Evolutionary conservation across 2,888 invertebrate species (phyloP), one percentile per base, ranked within the genome.

Genomic region (Thymelicus sylvestris): DNA sequence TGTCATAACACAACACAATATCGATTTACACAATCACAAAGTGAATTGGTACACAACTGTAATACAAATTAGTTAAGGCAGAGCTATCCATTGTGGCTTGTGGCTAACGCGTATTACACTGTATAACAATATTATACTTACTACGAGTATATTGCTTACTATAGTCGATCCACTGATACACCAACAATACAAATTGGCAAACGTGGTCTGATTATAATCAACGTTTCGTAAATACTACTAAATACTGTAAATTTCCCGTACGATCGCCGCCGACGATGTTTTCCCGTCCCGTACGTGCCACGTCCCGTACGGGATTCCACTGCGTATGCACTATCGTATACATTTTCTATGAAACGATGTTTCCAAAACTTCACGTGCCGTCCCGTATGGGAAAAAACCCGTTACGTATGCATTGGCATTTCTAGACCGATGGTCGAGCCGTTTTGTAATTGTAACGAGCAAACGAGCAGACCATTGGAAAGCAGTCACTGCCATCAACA

Each of bases 151-250:
- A n/a, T n/a, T n/a, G n/a, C n/a, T n/a, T n/a, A n/a, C n/a, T n/a
- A n/a, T n/a, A n/a, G n/a, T 31, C 1, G 31, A 31, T 31, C 59
- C 19, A 57, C 69, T 19, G 19, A 19, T 44, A 64, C 19, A 57
- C 69, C 64, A 31, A 31, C 57, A 52, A 47, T 48, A 64, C 64
- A 64, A 69, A 69, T 57, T 57, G 55, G 41, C 55, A 31, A 48
- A 48, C 57, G 59, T 64, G 69, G 69, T 64, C 57, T 64, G 57
- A 63, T 63, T 69, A 59, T 64, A 69, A 64, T 69, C 69, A 69
- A 57, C 63, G 48, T 69, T 69, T 69, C 62, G 63, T n/a, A n/a
- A n/a, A n/a, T n/a, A n/a, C n/a, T n/a, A n/a, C n/a, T n/a, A n/a
- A n/a, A n/a, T n/a, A n/a, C n/a, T n/a, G n/a, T n/a, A n/a, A n/a